phyloP scores from a whole-genome alignment of 2,797 vertebrate species.

The Pseudochirops corinnae region DNA sequence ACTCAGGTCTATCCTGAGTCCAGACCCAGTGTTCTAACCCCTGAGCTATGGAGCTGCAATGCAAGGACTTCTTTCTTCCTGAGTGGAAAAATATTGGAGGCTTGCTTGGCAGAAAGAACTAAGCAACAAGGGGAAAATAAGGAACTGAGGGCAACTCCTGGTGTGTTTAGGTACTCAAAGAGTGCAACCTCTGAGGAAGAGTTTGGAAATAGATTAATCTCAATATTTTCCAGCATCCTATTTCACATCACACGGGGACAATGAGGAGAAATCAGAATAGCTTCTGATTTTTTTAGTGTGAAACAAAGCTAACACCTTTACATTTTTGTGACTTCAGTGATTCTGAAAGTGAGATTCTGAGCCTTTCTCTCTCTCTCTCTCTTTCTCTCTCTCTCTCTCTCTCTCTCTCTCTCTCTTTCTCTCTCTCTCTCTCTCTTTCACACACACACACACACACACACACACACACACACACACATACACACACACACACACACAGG shows the following conservation, averaged over 20 bases:
- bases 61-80: neutral
- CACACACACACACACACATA: neutral
- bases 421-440: too few relatives aligned
- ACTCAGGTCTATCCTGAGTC: neutral
- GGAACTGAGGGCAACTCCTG: slow-evolving; percentile 30
- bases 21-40: neutral
- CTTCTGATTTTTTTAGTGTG: slow-evolving; percentile 61
- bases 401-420: too few relatives aligned
- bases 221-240: slow-evolving; percentile 69
- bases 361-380: neutral
- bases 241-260: slow-evolving; percentile 73
- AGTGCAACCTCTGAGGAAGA: slow-evolving; percentile 66
- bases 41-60: neutral
- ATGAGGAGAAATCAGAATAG: slow-evolving; percentile 70
- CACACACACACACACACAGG: neutral
- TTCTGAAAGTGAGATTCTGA: slow-evolving; percentile 66
- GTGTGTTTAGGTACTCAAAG: slow-evolving; percentile 65
- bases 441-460: neutral
- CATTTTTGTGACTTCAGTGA: slow-evolving; percentile 67
- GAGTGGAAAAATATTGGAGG: neutral
- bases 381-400: too few relatives aligned
- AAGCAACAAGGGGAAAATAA: neutral
- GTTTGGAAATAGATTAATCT: slow-evolving; percentile 67
- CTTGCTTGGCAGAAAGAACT: slow-evolving; percentile 45
- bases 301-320: slow-evolving; percentile 75